These are phyloP conservation scores for Leptoclinus maculatus DNA, from an alignment of 2,797 vertebrate species.

Conservation along the genomic window DNA sequence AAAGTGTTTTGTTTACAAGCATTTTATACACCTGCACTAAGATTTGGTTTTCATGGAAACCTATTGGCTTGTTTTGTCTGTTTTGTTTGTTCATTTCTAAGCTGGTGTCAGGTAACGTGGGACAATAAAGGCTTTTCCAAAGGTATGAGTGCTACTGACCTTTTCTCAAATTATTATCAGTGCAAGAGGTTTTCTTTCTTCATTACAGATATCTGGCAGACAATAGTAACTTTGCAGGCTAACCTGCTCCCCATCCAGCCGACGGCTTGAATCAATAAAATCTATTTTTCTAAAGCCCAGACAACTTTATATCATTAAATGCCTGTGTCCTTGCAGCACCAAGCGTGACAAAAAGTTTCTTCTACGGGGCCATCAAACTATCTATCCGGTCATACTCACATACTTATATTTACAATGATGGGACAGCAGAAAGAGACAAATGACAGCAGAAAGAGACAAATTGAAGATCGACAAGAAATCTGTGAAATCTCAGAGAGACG, in stretches of 20 bases:
- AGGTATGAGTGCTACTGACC: neutral
- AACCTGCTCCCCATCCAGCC: conserved; percentile 14
- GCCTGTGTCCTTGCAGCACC: neutral
- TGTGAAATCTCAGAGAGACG: conserved; percentile 16
- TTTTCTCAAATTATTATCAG: neutral
- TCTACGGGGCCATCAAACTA: neutral
- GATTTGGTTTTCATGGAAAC: neutral
- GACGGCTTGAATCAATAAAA: conserved; percentile 29
- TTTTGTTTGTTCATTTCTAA: conserved; percentile 7
- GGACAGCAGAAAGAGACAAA: conserved; percentile 22
- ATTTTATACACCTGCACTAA: neutral
- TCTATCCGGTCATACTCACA: conserved; percentile 3
- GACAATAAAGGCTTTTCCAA: neutral
- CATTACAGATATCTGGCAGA: conserved; percentile 25
- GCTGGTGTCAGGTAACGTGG: neutral
- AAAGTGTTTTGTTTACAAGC: neutral
- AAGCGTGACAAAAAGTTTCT: neutral
- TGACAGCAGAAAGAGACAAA: conserved; percentile 27
- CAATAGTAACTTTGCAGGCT: conserved; percentile 14
- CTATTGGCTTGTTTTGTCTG: neutral
- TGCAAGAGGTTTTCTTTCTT: neutral
- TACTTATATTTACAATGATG: conserved; percentile 1
- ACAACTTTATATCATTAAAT: conserved; percentile 19
- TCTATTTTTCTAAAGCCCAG: conserved; percentile 14
- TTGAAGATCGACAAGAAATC: conserved; percentile 16